These are phyloP conservation scores for Ophion ellenae DNA, from an alignment of 2,888 invertebrate genomes.

Conservation along the genomic window DNA sequence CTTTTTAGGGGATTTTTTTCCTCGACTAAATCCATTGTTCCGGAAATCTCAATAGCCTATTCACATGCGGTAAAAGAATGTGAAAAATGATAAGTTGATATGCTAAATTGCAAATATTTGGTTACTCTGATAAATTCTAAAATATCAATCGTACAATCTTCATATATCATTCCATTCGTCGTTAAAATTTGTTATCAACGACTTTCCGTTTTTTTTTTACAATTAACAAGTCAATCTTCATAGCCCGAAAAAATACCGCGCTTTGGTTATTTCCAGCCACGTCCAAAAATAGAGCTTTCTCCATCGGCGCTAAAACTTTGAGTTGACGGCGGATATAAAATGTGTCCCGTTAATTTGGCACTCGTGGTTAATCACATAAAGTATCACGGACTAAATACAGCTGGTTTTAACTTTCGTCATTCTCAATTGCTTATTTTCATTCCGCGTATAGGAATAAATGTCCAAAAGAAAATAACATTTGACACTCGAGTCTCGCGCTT, in stretches of 20 bases:
- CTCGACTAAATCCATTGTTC: no score
- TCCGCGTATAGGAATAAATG: not conserved
- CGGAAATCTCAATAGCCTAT: no score
- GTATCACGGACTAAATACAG: not conserved
- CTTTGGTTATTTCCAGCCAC: conserved; percentile 4
- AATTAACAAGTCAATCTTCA: not conserved
- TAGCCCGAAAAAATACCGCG: not conserved
- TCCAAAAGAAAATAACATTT: not conserved
- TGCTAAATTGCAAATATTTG: conserved; percentile 8
- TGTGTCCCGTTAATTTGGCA: conserved; percentile 49
- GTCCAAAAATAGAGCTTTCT: conserved; percentile 52
- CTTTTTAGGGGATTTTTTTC: no score
- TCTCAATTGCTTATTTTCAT: not conserved
- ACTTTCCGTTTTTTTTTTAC: no score
- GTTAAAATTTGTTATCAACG: no score
- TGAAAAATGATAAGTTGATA: not conserved
- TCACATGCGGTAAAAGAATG: not conserved
- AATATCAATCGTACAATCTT: conserved; percentile 24
- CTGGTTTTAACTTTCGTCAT: not conserved
- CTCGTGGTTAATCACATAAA: conserved; percentile 53
- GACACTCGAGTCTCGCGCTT: no score
- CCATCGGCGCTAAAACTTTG: conserved; percentile 10
- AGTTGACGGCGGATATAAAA: not conserved
- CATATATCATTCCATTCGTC: no score
- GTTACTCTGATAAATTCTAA: conserved; percentile 30